These are phyloP conservation scores for Potamarius usumacintae DNA, from an alignment of 2,113 vertebrate genomes.

Conservation along the genomic window DNA sequence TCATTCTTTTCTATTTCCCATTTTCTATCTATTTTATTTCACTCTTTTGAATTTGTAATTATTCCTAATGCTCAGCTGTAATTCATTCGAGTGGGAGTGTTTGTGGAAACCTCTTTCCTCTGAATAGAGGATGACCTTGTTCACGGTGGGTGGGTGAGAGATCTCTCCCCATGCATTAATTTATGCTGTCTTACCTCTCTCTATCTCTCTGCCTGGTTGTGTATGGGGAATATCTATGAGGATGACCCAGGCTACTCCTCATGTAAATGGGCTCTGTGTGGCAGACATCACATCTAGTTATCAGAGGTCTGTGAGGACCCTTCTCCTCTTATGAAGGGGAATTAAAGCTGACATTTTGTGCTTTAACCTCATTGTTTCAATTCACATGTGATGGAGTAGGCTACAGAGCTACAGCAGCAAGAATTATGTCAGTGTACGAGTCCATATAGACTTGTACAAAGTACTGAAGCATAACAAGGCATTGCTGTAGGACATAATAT, in stretches of 20 bases:
- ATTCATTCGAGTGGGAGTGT: neutral
- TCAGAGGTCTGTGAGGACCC: neutral
- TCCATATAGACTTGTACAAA: neutral
- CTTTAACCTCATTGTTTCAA: constrained; percentile 6
- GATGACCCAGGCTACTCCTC: constrained; percentile 17
- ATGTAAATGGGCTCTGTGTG: constrained; percentile 32
- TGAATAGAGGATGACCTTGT: constrained; percentile 15
- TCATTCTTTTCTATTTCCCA: neutral
- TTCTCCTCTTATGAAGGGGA: neutral
- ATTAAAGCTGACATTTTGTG: constrained; percentile 6
- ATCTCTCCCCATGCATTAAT: constrained; percentile 10
- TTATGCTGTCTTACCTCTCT: constrained; percentile 8
- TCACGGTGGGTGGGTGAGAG: constrained; percentile 9
- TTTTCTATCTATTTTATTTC: constrained; percentile 6
- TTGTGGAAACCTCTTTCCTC: constrained; percentile 4
- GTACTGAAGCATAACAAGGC: neutral
- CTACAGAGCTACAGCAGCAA: neutral
- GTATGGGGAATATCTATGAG: constrained; percentile 22
- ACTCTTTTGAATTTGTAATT: constrained; percentile 4
- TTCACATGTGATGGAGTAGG: neutral
- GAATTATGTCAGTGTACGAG: neutral
- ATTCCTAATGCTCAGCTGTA: constrained; percentile 15
- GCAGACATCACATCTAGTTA: constrained; percentile 12
- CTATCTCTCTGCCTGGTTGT: neutral
- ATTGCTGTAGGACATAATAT: neutral